A percentile compares a stretch with the other conserved stretches of the same genome.
phyloP scores from a whole-genome alignment of 53 echinoderm and acorn worm species.

The Arbacia lixula region DNA sequence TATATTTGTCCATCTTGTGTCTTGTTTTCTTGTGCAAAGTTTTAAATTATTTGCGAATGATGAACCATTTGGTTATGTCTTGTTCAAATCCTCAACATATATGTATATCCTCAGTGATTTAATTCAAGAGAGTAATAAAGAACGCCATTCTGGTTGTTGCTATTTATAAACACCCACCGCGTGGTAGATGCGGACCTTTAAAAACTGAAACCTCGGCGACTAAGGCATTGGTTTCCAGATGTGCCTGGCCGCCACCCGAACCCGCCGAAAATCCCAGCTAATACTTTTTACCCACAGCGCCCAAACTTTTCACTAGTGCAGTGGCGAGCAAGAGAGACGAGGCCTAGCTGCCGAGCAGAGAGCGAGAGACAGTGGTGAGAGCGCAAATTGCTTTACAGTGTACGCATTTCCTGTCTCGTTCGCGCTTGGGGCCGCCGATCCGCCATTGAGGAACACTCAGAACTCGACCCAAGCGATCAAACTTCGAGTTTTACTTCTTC shows the following conservation, averaged over 20 bases:
- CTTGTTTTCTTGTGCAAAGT: too few species aligned
- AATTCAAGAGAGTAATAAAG: too few species aligned
- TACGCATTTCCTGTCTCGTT: constrained; percentile 50
- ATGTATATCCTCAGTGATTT: too few species aligned
- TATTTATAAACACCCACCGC: neutral
- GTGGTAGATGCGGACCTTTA: constrained; percentile 44
- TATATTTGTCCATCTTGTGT: too few species aligned
- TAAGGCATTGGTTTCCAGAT: constrained; percentile 41
- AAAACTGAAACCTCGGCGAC: neutral
- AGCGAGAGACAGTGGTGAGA: constrained; percentile 20
- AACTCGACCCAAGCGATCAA: neutral
- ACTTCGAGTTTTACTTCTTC: constrained; percentile 29
- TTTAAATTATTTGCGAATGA: too few species aligned
- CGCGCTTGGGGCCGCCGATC: constrained; percentile 52
- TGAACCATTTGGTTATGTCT: too few species aligned
- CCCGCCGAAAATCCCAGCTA: constrained; percentile 37
- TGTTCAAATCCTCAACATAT: too few species aligned
- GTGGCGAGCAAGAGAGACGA: too few species aligned
- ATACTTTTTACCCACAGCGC: constrained; percentile 42
- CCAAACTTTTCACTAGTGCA: constrained; percentile 20
- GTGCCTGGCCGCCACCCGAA: constrained; percentile 38
- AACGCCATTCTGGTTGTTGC: too few species aligned
- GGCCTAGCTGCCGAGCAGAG: neutral
- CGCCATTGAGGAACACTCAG: constrained; percentile 24
- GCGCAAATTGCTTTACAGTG: constrained; percentile 52